Evolutionary conservation across 2,113 vertebrate genomes (phyloP).

Genomic region (Ia io): DNA sequence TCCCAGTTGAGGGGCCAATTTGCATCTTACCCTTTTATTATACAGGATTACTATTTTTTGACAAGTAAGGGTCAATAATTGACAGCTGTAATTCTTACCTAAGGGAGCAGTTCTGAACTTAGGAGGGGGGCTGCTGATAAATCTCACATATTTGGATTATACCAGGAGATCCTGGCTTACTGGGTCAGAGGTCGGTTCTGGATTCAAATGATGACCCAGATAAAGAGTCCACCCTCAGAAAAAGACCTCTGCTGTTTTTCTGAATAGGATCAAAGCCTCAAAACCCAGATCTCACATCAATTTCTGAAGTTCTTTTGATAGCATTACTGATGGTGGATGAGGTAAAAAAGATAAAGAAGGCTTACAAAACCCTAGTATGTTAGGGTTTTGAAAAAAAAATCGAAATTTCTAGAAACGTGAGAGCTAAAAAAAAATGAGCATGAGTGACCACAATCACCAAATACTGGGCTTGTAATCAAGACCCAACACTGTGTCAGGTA

Average conservation of each 20-base stretch:
- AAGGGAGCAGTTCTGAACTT: neutral
- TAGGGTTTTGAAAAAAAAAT: neutral
- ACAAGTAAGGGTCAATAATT: neutral
- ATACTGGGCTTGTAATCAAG: neutral
- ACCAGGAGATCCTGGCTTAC: neutral
- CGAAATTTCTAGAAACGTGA: neutral
- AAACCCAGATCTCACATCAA: neutral
- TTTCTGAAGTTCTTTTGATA: neutral
- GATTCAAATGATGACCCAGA: neutral
- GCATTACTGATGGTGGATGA: neutral
- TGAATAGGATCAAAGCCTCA: neutral
- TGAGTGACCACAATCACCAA: no score
- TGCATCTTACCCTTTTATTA: no score
- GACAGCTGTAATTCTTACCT: neutral
- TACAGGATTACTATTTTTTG: neutral
- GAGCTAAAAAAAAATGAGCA: neutral
- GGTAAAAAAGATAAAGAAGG: neutral
- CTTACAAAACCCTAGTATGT: neutral
- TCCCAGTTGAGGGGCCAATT: no score
- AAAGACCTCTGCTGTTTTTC: neutral
- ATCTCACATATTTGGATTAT: neutral
- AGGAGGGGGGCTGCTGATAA: neutral
- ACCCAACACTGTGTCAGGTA: neutral
- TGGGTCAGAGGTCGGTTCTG: neutral
- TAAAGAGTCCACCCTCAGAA: neutral